Evolutionary conservation across 1,140 invertebrate genomes (phyloP).

Genomic region (Aricia agestis): DNA sequence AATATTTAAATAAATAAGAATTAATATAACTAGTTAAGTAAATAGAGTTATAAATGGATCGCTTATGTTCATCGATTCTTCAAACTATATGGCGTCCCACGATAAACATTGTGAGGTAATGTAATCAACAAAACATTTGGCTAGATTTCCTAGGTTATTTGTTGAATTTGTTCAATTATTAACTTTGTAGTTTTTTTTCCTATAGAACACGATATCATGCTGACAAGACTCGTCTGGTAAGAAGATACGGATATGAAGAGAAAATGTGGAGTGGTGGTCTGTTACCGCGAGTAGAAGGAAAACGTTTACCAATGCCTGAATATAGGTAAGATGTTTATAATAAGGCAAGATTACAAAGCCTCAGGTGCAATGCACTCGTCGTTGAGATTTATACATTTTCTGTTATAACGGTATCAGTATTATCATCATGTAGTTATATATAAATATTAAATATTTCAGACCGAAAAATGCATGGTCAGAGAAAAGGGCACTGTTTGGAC

Average conservation of each 20-base stretch:
- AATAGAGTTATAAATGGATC: slow-evolving; percentile 39
- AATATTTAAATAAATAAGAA: too few species aligned
- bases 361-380: too few species aligned
- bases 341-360: background rate
- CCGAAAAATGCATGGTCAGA: slow-evolving; percentile 85
- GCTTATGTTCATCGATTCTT: slow-evolving; percentile 48
- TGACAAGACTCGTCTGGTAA: slow-evolving; percentile 80
- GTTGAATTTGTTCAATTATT: slow-evolving; percentile 19
- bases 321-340: slow-evolving; percentile 73
- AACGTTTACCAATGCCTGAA: slow-evolving; percentile 79
- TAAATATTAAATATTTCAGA: slow-evolving; percentile 48
- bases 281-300: slow-evolving; percentile 78
- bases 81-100: slow-evolving; percentile 55
- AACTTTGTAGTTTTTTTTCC: slow-evolving; percentile 17
- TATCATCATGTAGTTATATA: too few species aligned
- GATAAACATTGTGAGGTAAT: slow-evolving; percentile 54
- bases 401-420: too few species aligned
- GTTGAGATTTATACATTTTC: too few species aligned
- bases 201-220: slow-evolving; percentile 79
- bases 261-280: slow-evolving; percentile 80
- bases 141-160: slow-evolving; percentile 15
- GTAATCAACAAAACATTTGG: slow-evolving; percentile 24
- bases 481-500: slow-evolving; percentile 90
- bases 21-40: too few species aligned
- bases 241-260: slow-evolving; percentile 84